Evolutionary conservation across 2,113 vertebrate species (phyloP).

Genomic region (Poecilia latipinna): DNA sequence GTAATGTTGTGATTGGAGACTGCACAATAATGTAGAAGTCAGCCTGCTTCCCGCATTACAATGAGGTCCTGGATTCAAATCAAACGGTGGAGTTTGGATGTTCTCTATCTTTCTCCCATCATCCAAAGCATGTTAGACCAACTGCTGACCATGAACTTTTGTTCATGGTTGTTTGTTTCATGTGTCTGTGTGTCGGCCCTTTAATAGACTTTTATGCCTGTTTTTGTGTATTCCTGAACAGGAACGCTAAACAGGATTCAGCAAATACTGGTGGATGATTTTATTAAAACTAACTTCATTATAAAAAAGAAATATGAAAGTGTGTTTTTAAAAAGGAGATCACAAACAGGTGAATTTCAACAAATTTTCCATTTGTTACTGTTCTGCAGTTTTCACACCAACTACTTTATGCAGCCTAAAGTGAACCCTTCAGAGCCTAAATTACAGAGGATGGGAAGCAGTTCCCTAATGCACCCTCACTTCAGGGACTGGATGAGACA

Average conservation of each 20-base stretch:
- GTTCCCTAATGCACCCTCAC: constrained; percentile 18
- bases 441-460: constrained; percentile 29
- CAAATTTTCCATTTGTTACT: constrained; percentile 11
- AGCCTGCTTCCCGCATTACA: not conserved
- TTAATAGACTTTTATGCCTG: not conserved
- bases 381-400: constrained; percentile 11
- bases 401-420: constrained; percentile 2
- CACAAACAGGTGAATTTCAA: not conserved
- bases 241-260: not conserved
- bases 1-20: not conserved
- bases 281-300: not conserved
- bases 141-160: not conserved
- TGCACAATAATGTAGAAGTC: not conserved
- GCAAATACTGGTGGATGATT: not conserved
- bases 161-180: not conserved
- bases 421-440: constrained; percentile 2
- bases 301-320: not conserved
- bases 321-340: not conserved
- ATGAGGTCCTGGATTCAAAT: not conserved
- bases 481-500: constrained; percentile 33
- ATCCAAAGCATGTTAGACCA: not conserved
- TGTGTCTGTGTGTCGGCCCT: too few relatives aligned
- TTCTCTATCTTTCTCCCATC: not conserved
- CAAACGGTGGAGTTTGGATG: not conserved
- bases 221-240: not conserved